Evolutionary conservation across 2,113 vertebrate genomes (phyloP).

Genomic region (Loxodonta africana): DNA sequence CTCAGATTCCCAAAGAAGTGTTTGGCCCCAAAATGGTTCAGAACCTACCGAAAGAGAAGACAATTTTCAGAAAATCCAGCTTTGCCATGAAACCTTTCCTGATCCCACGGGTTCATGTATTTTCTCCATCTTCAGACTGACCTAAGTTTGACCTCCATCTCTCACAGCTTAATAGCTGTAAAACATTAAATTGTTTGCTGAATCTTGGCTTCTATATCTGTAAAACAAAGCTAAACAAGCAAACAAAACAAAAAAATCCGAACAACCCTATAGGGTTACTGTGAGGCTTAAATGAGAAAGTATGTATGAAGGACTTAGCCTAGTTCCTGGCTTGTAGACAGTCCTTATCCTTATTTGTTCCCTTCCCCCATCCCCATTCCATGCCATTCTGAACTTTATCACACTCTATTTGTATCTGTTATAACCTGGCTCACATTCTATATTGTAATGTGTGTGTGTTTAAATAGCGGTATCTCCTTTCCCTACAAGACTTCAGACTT

Average conservation of each 20-base stretch:
- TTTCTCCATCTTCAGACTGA: constrained; percentile 1
- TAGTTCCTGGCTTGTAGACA: background rate
- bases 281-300: constrained; percentile 27
- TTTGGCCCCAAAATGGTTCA: background rate
- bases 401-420: background rate
- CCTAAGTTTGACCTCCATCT: background rate
- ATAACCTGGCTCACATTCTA: background rate
- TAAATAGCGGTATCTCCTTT: background rate
- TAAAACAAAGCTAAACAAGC: background rate
- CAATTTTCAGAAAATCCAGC: background rate
- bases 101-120: background rate
- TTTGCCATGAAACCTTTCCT: background rate
- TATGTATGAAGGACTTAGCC: background rate
- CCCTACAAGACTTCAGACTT: background rate
- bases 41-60: background rate
- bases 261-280: background rate
- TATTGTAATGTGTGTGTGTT: background rate
- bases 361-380: background rate
- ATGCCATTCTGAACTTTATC: background rate
- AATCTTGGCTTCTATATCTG: background rate
- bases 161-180: background rate
- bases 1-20: background rate
- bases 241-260: background rate
- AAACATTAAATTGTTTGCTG: background rate
- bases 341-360: background rate